Evolutionary conservation across 2,888 invertebrate genomes (phyloP).

Genomic region (Iphiclides podalirius): DNA sequence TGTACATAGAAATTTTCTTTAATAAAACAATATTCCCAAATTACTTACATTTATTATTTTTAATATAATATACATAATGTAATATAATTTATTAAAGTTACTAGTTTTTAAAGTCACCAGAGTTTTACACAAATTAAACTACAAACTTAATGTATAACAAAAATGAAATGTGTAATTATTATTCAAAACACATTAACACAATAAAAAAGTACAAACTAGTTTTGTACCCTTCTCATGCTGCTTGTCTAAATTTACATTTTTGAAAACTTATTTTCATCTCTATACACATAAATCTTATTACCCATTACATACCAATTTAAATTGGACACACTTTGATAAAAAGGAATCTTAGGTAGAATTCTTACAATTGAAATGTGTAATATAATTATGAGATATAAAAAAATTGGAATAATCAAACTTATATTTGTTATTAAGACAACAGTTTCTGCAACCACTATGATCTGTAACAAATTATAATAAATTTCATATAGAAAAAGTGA

Average conservation of each 20-base stretch:
- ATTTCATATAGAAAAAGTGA: too few species aligned
- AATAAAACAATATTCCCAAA: conserved; percentile 8
- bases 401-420: conserved; percentile 19
- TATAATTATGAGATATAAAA: not conserved
- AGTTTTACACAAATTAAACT: conserved; percentile 2
- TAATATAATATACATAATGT: conserved; percentile 16
- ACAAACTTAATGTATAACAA: conserved; percentile 7
- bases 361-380: conserved; percentile 5
- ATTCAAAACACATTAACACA: not conserved
- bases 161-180: not conserved
- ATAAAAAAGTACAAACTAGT: not conserved
- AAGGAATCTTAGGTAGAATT: conserved; percentile 1
- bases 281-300: not conserved
- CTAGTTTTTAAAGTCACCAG: conserved; percentile 9
- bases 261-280: not conserved
- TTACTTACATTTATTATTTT: conserved; percentile 11
- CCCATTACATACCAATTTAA: not conserved
- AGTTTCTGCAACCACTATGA: conserved; percentile 6
- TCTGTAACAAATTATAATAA: conserved; percentile 15
- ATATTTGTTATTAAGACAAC: not conserved
- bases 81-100: conserved; percentile 22
- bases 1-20: not conserved
- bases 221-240: not conserved
- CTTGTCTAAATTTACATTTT: not conserved
- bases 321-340: not conserved